Base-by-base conservation (phyloP, 2,888 invertebrate genomes). In the Latrodectus elegans region DNA sequence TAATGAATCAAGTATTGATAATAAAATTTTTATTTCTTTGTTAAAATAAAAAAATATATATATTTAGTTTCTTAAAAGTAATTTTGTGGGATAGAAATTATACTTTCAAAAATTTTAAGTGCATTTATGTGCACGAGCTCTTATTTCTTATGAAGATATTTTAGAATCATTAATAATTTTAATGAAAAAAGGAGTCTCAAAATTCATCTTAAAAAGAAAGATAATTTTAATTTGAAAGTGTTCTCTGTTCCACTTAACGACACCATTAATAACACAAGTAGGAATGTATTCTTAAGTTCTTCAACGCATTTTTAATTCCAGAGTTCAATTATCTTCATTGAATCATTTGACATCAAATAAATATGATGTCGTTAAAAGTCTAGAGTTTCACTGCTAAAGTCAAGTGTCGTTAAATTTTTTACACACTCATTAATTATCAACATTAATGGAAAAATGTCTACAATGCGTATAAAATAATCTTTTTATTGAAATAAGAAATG, bases 171-270 rank as follows among this genome's bases (percentile, higher is more conserved):
- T 81, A 52, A 22, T 53, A 51, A 53, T 73, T 67, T 26, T 53
- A 67, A 52, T 38, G 6, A 6, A 22, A 38, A 38, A 38, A 38
- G 4, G 38, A 38, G 4, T 38, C 38, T 38, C 4, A 73, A 80
- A 60, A 60, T 15, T 6, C 60, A 60, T 60, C 60, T n/a, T 6
- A 6, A 15, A 60, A 12, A 15, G 4, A 60, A 60, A 80, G 60
- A 71, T 72, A 71, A 15, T 72, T 81, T 74, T 81, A 81, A 81
- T 81, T 73, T 74, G 52, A 81, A 81, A 81, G 74, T 74, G 53
- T 73, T 67, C 74, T 52, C 73, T 81, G 73, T 73, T 73, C 81
- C 73, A 52, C 22, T 52, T 67, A 81, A 81, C 67, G 81, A 81
- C 22, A 51, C 74, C 67, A 81, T 81, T 81, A 81, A 81, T 73